Conservation (phyloP, 1,140 invertebrate genomes). For the Ceratosolen solmsi region DNA sequence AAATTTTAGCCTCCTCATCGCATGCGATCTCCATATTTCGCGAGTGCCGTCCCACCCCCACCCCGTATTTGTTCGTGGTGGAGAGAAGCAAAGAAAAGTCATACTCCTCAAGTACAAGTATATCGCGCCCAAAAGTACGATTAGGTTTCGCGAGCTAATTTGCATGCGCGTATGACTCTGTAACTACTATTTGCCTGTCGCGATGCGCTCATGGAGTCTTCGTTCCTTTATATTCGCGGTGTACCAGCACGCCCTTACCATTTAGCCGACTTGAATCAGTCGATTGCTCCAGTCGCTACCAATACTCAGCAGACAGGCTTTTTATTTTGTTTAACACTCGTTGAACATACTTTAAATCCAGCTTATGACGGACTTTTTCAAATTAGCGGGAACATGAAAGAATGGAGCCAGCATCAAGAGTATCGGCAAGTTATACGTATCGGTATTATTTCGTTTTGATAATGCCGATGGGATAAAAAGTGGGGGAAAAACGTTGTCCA, state of each 20-base stretch:
- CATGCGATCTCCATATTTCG: not conserved
- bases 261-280: too few relatives aligned
- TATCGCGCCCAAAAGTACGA: slow-evolving; percentile 30
- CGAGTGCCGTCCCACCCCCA: not conserved
- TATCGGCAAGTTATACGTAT: not conserved
- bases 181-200: not conserved
- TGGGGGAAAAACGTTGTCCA: too few relatives aligned
- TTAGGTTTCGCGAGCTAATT: slow-evolving; percentile 50
- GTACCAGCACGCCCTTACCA: too few relatives aligned
- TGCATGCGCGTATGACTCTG: slow-evolving; percentile 34
- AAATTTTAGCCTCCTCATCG: not conserved
- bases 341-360: too few relatives aligned
- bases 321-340: too few relatives aligned
- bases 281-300: too few relatives aligned
- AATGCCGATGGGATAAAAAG: not conserved
- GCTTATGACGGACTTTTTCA: not conserved
- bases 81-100: not conserved
- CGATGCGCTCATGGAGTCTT: too few relatives aligned
- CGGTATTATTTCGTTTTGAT: not conserved
- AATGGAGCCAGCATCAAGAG: not conserved
- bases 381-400: not conserved
- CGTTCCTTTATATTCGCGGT: too few relatives aligned
- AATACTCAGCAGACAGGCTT: too few relatives aligned
- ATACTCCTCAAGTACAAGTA: slow-evolving; percentile 24
- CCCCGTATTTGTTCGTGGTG: too few relatives aligned